Evolutionary conservation across 2,113 vertebrate species (phyloP).

Genomic region (Tetrao urogallus): DNA sequence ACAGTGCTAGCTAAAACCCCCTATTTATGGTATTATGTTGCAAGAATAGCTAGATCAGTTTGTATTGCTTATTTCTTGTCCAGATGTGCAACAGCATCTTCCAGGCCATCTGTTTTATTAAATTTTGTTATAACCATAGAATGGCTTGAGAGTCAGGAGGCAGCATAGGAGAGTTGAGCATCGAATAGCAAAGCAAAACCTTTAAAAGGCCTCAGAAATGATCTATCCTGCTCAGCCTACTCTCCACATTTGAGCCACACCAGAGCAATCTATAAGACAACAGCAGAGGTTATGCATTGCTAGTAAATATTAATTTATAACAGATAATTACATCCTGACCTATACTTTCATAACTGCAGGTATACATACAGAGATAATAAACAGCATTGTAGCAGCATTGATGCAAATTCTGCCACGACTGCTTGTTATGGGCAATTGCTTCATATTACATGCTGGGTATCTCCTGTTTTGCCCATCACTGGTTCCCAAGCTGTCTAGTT

Average conservation of each 20-base stretch:
- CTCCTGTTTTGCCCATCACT: not conserved
- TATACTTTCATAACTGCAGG: not conserved
- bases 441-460: too few relatives aligned
- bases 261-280: conserved; percentile 22
- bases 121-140: not conserved
- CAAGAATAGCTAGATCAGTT: not conserved
- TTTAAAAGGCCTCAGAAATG: not conserved
- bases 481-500: not conserved
- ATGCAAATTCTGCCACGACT: not conserved
- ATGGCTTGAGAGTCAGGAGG: not conserved
- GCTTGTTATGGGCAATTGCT: not conserved
- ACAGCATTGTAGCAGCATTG: not conserved
- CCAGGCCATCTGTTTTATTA: not conserved
- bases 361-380: not conserved
- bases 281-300: not conserved
- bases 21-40: not conserved
- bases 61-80: not conserved
- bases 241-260: not conserved
- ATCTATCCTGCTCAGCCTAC: conserved; percentile 7
- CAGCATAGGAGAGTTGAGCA: not conserved
- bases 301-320: conserved; percentile 41
- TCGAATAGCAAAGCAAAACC: not conserved
- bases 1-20: not conserved
- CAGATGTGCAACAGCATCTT: not conserved
- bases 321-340: not conserved